Conservation (phyloP, 2,113 vertebrate species). For the Chionis minor region DNA sequence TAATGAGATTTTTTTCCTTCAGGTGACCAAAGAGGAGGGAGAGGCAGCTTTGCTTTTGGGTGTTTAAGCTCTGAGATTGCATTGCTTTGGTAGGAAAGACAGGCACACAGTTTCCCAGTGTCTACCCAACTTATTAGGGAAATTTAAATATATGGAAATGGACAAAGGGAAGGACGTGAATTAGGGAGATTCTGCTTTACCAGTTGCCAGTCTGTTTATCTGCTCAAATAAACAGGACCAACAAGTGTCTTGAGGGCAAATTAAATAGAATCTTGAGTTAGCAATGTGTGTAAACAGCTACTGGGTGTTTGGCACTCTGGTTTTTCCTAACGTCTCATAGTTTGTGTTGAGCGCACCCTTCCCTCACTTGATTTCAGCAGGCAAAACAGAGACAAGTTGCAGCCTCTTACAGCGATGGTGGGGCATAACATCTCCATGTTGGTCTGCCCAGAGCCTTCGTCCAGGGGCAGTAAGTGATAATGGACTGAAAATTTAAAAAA, state of each 20-base stretch:
- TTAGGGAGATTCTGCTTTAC: neutral
- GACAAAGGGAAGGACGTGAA: neutral
- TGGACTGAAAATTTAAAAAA: neutral
- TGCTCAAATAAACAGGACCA: neutral
- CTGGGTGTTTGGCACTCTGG: rapidly evolving
- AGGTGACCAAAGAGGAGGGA: neutral
- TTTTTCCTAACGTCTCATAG: neutral
- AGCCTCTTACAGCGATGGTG: neutral
- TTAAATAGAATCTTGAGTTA: rapidly evolving
- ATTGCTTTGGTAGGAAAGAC: neutral
- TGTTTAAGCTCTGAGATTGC: neutral
- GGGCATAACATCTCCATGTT: rapidly evolving
- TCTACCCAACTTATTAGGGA: rapidly evolving
- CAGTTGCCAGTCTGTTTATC: neutral
- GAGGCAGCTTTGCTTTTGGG: neutral
- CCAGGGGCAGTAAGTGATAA: no score
- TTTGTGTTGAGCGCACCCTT: neutral
- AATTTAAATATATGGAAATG: neutral
- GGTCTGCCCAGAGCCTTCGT: neutral
- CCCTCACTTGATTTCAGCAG: neutral
- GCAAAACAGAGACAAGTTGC: neutral
- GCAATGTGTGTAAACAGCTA: neutral
- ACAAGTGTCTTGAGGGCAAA: neutral
- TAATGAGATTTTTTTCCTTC: neutral
- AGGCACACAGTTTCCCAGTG: neutral